Evolutionary conservation across 2,888 invertebrate genomes (phyloP).

Genomic region (Xylota sylvarum): DNA sequence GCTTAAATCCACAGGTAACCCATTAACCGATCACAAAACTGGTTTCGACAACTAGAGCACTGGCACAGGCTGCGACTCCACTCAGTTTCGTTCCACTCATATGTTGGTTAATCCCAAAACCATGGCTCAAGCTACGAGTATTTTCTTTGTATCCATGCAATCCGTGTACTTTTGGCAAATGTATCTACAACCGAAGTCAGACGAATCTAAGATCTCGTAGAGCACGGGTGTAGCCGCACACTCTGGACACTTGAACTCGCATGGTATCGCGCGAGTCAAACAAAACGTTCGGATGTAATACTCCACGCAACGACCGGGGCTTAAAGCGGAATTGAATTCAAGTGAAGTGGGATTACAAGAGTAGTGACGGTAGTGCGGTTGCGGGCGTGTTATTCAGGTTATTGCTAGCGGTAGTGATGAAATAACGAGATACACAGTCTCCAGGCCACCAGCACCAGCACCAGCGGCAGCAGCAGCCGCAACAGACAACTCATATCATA

Average conservation of each 20-base stretch:
- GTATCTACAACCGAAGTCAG: slow-evolving; percentile 29
- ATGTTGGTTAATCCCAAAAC: not conserved
- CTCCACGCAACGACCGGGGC: slow-evolving; percentile 32
- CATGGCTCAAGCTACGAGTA: not conserved
- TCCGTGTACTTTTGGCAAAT: not conserved
- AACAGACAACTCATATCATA: slow-evolving; percentile 19
- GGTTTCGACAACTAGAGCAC: slow-evolving; percentile 5
- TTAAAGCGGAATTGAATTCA: slow-evolving; percentile 32
- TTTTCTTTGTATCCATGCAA: not conserved
- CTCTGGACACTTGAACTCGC: slow-evolving; percentile 10
- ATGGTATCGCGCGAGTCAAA: slow-evolving; percentile 1
- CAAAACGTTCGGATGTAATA: slow-evolving; percentile 26
- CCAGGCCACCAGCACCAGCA: slow-evolving; percentile 7
- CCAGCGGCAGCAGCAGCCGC: slow-evolving; percentile 11
- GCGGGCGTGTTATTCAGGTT: slow-evolving; percentile 69
- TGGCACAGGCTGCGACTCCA: not conserved
- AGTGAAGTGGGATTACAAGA: slow-evolving; percentile 18
- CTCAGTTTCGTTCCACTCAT: slow-evolving; percentile 22
- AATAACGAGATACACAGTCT: slow-evolving; percentile 63
- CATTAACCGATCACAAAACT: slow-evolving; percentile 16
- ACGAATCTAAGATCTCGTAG: slow-evolving; percentile 29
- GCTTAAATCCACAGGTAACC: slow-evolving; percentile 13
- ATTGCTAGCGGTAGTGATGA: slow-evolving; percentile 62
- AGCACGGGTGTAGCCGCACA: slow-evolving; percentile 26
- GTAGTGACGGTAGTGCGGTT: slow-evolving; percentile 28